A percentile compares a stretch with the other conserved stretches of the same genome.
phyloP scores from a whole-genome alignment of 2,888 invertebrate genomes.

The Lysandra coridon region DNA sequence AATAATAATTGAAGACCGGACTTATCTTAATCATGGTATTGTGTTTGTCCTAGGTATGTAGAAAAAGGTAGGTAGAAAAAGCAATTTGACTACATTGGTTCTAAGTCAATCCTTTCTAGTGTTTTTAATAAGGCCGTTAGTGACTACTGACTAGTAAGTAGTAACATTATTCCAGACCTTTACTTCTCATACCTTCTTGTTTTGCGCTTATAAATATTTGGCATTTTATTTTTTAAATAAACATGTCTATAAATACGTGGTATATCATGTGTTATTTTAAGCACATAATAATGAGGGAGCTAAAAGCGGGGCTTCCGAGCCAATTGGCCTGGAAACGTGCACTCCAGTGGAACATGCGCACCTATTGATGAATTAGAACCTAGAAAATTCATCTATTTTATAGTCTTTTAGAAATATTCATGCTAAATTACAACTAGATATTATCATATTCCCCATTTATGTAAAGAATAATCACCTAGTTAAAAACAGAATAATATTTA shows the following conservation, averaged over 20 bases:
- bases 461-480: neutral
- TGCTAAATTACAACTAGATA: neutral
- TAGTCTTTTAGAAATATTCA: neutral
- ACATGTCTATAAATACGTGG: neutral
- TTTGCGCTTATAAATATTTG: neutral
- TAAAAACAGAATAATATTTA: too few species aligned
- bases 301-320: slow-evolving; percentile 57
- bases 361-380: slow-evolving; percentile 10
- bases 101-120: too few species aligned
- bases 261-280: slow-evolving; percentile 8
- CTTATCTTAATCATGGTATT: too few species aligned
- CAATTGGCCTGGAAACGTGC: slow-evolving; percentile 58
- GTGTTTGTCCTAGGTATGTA: too few species aligned
- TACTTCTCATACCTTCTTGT: neutral
- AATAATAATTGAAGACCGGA: too few species aligned
- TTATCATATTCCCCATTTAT: neutral
- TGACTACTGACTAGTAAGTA: too few species aligned
- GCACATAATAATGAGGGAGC: slow-evolving; percentile 32
- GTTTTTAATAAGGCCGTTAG: too few species aligned
- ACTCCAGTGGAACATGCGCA: slow-evolving; percentile 3
- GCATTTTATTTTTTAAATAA: neutral
- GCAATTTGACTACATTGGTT: too few species aligned
- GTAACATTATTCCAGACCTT: too few species aligned
- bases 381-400: slow-evolving; percentile 9
- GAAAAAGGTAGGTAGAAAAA: too few species aligned